Percentiles rank a stretch among this genome's conserved stretches.
Conservation (phyloP, 2,888 invertebrate species). For the Macrophya alboannulata region DNA sequence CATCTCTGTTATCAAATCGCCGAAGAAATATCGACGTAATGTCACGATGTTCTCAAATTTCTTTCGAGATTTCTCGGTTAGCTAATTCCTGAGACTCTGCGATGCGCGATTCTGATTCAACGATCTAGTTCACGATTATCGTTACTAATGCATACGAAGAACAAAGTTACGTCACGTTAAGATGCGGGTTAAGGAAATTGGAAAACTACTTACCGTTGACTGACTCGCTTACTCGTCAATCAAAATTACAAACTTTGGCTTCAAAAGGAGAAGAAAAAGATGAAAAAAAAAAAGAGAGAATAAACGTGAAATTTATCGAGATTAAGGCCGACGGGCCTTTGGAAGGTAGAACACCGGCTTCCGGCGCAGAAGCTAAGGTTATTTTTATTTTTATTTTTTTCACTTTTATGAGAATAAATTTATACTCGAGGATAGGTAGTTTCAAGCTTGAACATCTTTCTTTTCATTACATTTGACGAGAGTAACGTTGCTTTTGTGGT, state of each 20-base stretch:
- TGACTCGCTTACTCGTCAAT: slow-evolving; percentile 21
- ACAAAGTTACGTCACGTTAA: background rate
- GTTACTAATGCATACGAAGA: background rate
- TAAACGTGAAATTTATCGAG: background rate
- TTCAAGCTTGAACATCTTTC: background rate
- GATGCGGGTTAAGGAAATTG: background rate
- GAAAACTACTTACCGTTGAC: slow-evolving; percentile 30
- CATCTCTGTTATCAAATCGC: background rate
- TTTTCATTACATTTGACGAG: slow-evolving; percentile 21
- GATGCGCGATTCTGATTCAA: background rate
- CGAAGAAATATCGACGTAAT: slow-evolving; percentile 27
- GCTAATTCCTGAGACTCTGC: background rate
- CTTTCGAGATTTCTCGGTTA: background rate
- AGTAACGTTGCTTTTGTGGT: slow-evolving; percentile 19
- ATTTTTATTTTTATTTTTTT: no score
- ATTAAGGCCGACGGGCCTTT: background rate
- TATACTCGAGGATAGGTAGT: background rate
- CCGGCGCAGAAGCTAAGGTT: background rate
- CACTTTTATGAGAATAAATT: background rate
- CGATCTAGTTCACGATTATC: background rate
- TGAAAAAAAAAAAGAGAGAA: background rate
- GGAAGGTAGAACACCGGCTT: background rate
- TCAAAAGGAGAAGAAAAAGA: background rate
- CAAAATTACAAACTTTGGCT: slow-evolving; percentile 9
- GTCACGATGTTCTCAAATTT: slow-evolving; percentile 25